These are phyloP conservation scores for Girardia tigrina DNA, from an alignment of 2,888 invertebrate species.

Conservation along the genomic window DNA sequence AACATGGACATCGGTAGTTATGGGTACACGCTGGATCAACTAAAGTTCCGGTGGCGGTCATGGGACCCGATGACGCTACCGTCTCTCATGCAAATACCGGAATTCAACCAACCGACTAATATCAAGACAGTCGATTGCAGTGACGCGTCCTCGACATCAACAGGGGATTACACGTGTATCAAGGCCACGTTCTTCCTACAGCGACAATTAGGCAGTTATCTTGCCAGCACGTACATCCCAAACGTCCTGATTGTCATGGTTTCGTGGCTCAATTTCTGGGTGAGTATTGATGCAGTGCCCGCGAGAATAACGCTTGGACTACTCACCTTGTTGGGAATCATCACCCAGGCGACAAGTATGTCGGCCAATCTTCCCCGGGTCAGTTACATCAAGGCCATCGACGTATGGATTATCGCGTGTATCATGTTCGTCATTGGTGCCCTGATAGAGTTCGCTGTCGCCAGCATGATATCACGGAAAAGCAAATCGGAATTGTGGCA, in stretches of 20 bases:
- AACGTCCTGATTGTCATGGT: slow-evolving; percentile 55
- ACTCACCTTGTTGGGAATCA: slow-evolving; percentile 35
- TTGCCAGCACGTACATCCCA: slow-evolving; percentile 55
- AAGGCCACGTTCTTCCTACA: slow-evolving; percentile 54
- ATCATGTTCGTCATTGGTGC: slow-evolving; percentile 37
- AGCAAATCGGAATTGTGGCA: slow-evolving; percentile 31
- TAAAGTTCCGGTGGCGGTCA: slow-evolving; percentile 33
- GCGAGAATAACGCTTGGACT: slow-evolving; percentile 36
- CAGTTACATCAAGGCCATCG: slow-evolving; percentile 37
- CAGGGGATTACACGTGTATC: slow-evolving; percentile 54
- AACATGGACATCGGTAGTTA: slow-evolving; percentile 37
- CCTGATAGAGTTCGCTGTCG: slow-evolving; percentile 36
- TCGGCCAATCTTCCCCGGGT: slow-evolving; percentile 36
- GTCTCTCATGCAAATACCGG: slow-evolving; percentile 34
- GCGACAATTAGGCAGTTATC: slow-evolving; percentile 54
- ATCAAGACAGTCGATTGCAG: slow-evolving; percentile 34
- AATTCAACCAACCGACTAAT: slow-evolving; percentile 33
- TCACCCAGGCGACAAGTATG: slow-evolving; percentile 35
- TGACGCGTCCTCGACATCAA: slow-evolving; percentile 28
- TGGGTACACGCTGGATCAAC: slow-evolving; percentile 35
- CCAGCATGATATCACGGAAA: slow-evolving; percentile 28
- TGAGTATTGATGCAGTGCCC: slow-evolving; percentile 37
- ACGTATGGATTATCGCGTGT: slow-evolving; percentile 37
- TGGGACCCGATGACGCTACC: slow-evolving; percentile 27
- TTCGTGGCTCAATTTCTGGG: slow-evolving; percentile 49